A percentile compares a stretch with the other conserved stretches of the same genome.
Conservation (phyloP, 2,113 vertebrate species). For the Peromyscus polionotus region DNA sequence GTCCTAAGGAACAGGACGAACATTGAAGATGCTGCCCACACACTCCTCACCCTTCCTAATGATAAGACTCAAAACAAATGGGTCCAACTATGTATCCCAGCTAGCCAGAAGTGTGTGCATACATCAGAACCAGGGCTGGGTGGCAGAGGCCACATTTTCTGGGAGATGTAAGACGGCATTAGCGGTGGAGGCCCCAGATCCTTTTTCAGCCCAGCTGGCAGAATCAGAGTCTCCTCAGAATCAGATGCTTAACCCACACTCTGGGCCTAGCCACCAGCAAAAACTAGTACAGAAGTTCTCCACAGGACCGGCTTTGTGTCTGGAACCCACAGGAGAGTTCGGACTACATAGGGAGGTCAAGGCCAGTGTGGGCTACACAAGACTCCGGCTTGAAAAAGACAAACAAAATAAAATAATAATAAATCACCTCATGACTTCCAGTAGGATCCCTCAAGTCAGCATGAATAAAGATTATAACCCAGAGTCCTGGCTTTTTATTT, state of each 20-base stretch:
- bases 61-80: rapidly evolving
- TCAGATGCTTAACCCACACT: not conserved
- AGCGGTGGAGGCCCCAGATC: not conserved
- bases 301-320: not conserved
- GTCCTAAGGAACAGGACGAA: not conserved
- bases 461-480: not conserved
- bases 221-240: not conserved
- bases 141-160: not conserved
- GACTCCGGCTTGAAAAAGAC: not conserved
- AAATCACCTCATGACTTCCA: not conserved
- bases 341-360: not conserved
- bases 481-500: not conserved
- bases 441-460: not conserved
- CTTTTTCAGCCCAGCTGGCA: not conserved
- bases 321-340: not conserved
- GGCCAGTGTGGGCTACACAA: no score
- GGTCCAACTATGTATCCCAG: not conserved
- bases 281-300: not conserved
- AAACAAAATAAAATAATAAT: not conserved
- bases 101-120: no score
- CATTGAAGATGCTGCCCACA: not conserved
- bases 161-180: not conserved
- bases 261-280: not conserved
- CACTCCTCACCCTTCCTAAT: rapidly evolving
- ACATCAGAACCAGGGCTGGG: not conserved